Base-by-base conservation (phyloP, 2,113 vertebrate genomes). In the Echinops telfairi region DNA sequence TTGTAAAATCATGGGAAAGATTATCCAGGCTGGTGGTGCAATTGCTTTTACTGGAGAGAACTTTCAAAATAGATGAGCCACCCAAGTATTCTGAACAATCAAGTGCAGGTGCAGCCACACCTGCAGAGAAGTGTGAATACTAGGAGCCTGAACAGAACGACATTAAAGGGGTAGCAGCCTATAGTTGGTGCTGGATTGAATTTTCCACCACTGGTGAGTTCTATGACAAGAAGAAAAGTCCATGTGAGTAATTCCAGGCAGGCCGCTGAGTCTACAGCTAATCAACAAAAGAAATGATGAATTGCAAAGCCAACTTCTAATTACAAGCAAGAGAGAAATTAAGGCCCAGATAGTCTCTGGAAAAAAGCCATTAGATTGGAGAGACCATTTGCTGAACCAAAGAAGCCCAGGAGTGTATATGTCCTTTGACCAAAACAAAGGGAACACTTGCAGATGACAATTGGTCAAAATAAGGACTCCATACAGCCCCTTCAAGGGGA, bases 321-420 rank as follows among this genome's bases (percentile, higher is more conserved):
- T 62, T 83, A 89, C 20, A 92, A 95, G 95, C 95, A 92, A 88
- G n/a, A 89, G 77, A 79, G 87, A 93, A 97, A 95, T 96, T 57
- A 87, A 93, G 60, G n/a, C 78, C 76, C 89, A 91, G 40, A 17
- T 62, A 85, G 62, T 68, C 33, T 93, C 84, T 89, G 6, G 75
- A 36, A 8, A 89, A 57, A 66, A 60, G 90, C 23, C 53, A 89
- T 94, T 94, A 57, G 0, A 9, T 47, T 90, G 68, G 25, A 66
- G 89, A 95, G 96, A 64, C 29, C 14, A 2, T 62, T 86, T 91
- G 15, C 2, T 3, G 40, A 76, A 68, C 25, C 27, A 57, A 82
- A 88, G 36, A 23, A 27, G 17, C 19, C 68, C n/a, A 43, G 25
- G 0, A 31, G 75, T n/a, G 7, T 22, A 0, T 20, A 40, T 71